phyloP scores from a whole-genome alignment of 2,797 vertebrate genomes.

The Pyrrhura leucotis region DNA sequence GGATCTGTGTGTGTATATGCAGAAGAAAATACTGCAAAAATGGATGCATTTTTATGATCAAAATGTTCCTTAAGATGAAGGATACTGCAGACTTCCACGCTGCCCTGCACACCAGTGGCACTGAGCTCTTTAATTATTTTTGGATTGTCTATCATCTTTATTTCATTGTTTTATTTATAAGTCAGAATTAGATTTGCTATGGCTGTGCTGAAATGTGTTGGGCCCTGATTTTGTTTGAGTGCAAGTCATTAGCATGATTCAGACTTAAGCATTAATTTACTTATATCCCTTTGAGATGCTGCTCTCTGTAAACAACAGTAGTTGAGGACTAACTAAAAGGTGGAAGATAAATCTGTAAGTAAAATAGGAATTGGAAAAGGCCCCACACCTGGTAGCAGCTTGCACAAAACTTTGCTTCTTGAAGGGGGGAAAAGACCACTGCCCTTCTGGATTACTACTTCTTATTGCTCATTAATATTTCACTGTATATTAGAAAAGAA shows the following conservation, averaged over 20 bases:
- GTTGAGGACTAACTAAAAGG: background rate
- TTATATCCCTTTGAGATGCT: background rate
- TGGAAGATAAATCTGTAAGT: background rate
- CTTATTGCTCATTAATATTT: background rate
- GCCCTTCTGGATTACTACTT: background rate
- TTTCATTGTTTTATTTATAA: conserved; percentile 44
- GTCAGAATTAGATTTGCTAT: conserved; percentile 12
- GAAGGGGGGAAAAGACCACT: background rate
- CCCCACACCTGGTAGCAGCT: background rate
- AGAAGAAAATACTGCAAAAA: background rate
- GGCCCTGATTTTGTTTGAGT: background rate
- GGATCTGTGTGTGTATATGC: background rate
- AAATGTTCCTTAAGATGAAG: background rate
- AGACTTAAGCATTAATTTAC: background rate
- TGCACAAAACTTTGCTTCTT: background rate
- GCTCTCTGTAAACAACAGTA: background rate
- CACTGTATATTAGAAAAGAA: background rate
- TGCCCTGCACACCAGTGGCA: background rate
- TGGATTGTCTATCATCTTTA: background rate
- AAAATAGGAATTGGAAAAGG: background rate
- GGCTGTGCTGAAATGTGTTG: background rate
- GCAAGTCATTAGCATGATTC: background rate
- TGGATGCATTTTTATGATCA: background rate
- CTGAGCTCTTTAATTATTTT: background rate
- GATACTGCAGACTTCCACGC: background rate